Percentiles rank a stretch among this genome's conserved stretches.
These are phyloP conservation scores for Holocentrus rufus DNA, from an alignment of 2,797 vertebrate species.

Conservation along the genomic window DNA sequence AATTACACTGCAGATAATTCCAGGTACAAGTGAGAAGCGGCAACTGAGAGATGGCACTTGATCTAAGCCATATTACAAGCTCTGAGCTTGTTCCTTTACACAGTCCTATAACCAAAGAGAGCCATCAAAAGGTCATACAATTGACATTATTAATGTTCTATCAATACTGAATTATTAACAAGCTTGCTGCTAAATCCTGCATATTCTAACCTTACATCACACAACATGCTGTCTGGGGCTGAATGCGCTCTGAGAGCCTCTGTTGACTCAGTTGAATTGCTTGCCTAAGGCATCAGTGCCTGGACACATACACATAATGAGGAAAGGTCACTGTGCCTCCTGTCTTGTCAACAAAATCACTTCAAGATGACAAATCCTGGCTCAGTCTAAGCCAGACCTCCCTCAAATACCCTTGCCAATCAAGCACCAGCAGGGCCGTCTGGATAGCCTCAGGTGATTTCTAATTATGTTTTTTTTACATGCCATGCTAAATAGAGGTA, in stretches of 20 bases:
- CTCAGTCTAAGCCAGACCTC: constrained; percentile 64
- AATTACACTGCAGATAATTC: constrained; percentile 26
- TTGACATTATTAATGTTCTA: constrained; percentile 58
- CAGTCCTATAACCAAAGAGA: constrained; percentile 26
- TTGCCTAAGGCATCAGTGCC: constrained; percentile 78
- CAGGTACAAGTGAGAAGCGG: constrained; percentile 8
- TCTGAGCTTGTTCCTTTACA: constrained; percentile 21
- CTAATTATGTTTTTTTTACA: constrained; percentile 73
- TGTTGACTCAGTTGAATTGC: constrained; percentile 86
- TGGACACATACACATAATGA: constrained; percentile 84
- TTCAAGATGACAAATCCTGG: constrained; percentile 81
- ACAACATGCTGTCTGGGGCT: constrained; percentile 60
- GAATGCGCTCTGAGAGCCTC: constrained; percentile 65
- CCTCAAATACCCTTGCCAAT: constrained; percentile 80
- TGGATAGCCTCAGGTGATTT: constrained; percentile 77
- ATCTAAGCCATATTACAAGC: constrained; percentile 12
- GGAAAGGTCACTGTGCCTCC: constrained; percentile 83
- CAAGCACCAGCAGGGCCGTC: constrained; percentile 71
- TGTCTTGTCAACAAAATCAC: constrained; percentile 84
- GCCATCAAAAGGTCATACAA: constrained; percentile 43
- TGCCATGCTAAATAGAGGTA: constrained; percentile 51
- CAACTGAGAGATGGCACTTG: neutral
- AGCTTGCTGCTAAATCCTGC: constrained; percentile 47
- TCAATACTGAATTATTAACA: constrained; percentile 73
- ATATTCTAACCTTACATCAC: constrained; percentile 64